Evolutionary conservation across 2,888 invertebrate species (phyloP), one percentile per base, ranked within the genome.

Genomic region (Apotomis capreana): DNA sequence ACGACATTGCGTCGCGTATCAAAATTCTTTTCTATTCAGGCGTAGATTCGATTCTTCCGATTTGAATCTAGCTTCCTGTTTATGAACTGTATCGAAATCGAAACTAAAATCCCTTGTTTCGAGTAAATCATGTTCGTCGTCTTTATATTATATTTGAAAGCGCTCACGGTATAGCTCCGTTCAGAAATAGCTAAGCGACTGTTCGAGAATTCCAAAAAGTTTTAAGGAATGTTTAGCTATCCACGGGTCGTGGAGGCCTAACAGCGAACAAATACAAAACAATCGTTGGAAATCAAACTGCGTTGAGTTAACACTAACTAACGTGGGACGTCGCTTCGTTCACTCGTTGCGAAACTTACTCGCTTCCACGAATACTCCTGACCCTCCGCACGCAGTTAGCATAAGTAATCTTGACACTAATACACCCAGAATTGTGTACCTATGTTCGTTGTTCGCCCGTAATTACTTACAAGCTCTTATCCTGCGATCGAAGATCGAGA

Each of bases 341-440:
- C 74, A 79, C 79, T 80, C 79, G 80, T 87, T 86, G 85, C 83
- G 79, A 89, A 87, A 88, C 81, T 82, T 74, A 65, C 78, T 73
- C 81, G 79, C 80, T 85, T 85, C 85, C 80, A 83, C 80, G 86
- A 86, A 85, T 80, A 80, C 79, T 80, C 78, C 79, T 84, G 85
- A 85, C 84, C 87, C 85, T 82, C 78, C 69, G 81, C 78, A 84
- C 85, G 84, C 80, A 73, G 82, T 78, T 80, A 81, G 84, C 84
- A 86, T 87, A 74, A 76, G 77, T 87, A 87, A 88, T 88, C 84
- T 84, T 85, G 84, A 85, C 82, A 83, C 80, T 81, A 83, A 83
- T 83, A 84, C 78, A 79, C 74, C 77, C 78, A 75, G 80, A 80
- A 76, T 78, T 78, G 76, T 74, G 75, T 71, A 74, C 72, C 69